A percentile compares a stretch with the other conserved stretches of the same genome.
Evolutionary conservation across 2,797 vertebrate species (phyloP).

Genomic region (Sebastes taczanowskii): DNA sequence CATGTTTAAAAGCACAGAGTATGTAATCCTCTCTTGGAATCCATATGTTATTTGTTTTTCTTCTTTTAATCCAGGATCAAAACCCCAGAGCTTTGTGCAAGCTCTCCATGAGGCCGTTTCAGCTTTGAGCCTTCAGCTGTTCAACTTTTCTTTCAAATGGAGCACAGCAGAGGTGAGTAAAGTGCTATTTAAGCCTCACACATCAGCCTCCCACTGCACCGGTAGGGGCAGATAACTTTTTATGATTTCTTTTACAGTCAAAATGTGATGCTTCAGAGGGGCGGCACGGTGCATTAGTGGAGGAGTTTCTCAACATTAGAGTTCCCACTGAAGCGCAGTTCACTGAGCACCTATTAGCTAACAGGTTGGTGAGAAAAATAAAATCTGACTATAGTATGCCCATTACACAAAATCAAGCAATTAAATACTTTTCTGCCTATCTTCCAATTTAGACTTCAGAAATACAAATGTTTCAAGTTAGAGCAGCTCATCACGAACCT

Average conservation of each 20-base stretch:
- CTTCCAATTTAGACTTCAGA: constrained; percentile 74
- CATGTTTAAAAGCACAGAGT: constrained; percentile 27
- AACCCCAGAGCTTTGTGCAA: constrained; percentile 68
- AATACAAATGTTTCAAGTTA: constrained; percentile 81
- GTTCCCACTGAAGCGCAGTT: constrained; percentile 73
- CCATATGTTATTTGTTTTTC: not conserved
- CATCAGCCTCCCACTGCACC: not conserved
- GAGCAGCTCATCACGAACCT: constrained; percentile 76
- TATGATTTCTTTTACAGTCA: constrained; percentile 47
- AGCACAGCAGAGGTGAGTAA: constrained; percentile 62
- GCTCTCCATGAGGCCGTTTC: constrained; percentile 81
- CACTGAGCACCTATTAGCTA: constrained; percentile 68
- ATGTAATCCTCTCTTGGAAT: constrained; percentile 42
- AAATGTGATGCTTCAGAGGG: constrained; percentile 26
- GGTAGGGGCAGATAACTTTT: constrained; percentile 15
- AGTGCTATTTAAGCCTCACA: constrained; percentile 33
- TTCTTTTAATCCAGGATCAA: constrained; percentile 60
- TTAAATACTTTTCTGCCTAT: not conserved
- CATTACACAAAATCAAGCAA: not conserved
- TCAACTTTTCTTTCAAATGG: constrained; percentile 74
- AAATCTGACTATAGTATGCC: not conserved
- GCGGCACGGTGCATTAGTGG: constrained; percentile 57
- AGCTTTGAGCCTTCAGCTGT: constrained; percentile 77
- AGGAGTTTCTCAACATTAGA: constrained; percentile 78
- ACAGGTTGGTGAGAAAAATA: constrained; percentile 69